Percentiles rank a stretch among this genome's conserved stretches.
Evolutionary conservation across 2,113 vertebrate species (phyloP).

Genomic region (Collichthys lucidus): DNA sequence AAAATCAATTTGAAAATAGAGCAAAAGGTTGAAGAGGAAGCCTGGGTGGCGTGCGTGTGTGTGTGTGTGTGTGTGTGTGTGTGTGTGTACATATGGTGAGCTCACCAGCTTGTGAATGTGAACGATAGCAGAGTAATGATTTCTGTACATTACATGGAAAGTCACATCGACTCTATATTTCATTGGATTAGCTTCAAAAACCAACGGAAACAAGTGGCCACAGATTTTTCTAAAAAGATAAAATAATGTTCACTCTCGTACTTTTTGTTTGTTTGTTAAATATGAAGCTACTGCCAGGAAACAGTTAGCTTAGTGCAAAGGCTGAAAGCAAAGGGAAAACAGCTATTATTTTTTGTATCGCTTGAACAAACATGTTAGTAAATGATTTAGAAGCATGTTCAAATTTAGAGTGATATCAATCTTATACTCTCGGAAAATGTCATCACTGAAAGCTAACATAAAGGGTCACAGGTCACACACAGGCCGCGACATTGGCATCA

Average conservation of each 20-base stretch:
- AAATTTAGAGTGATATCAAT: background rate
- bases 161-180: background rate
- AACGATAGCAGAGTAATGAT: constrained; percentile 3
- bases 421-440: background rate
- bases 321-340: no score
- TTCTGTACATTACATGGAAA: background rate
- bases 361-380: no score
- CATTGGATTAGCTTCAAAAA: background rate
- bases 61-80: background rate
- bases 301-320: background rate
- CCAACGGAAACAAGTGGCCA: background rate
- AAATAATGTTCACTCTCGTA: background rate
- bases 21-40: constrained; percentile 60
- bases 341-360: background rate
- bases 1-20: constrained; percentile 69
- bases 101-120: constrained; percentile 9
- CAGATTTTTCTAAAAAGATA: background rate
- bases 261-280: background rate
- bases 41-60: background rate
- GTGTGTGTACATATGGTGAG: background rate
- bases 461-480: no score
- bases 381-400: background rate
- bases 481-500: background rate
- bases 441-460: background rate
- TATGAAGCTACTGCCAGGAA: background rate